These are phyloP conservation scores for Aurelia aurita complex sp. Pacific DNA, from an alignment of 30 jellyfish, hydroid and myxozoan genomes.

Conservation along the genomic window DNA sequence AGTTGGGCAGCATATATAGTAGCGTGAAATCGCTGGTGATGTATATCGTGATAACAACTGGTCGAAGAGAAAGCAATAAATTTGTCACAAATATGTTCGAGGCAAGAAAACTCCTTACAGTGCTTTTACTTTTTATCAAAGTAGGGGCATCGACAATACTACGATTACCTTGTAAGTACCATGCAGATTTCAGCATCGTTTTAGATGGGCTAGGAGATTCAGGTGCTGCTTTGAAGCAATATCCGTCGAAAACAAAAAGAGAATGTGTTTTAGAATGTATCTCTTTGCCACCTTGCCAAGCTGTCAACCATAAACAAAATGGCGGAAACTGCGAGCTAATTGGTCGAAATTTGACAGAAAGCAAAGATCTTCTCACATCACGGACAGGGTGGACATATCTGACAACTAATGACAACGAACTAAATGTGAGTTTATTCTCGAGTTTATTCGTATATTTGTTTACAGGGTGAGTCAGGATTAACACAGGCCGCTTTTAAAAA, in stretches of 20 bases:
- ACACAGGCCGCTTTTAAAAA: no score
- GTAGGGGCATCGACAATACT: not conserved
- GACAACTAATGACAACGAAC: slow-evolving; percentile 25
- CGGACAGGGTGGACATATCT: slow-evolving; percentile 31
- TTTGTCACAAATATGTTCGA: no score
- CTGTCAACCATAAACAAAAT: slow-evolving; percentile 18
- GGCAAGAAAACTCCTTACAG: no score
- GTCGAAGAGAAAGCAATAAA: no score
- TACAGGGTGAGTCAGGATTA: no score
- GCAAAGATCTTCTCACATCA: not conserved
- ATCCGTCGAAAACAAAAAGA: not conserved
- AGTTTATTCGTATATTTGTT: not conserved
- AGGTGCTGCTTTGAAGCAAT: slow-evolving; percentile 14
- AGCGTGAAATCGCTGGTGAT: no score
- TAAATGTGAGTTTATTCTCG: slow-evolving; percentile 3
- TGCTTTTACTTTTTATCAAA: no score
- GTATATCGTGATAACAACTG: no score
- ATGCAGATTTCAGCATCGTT: slow-evolving; percentile 28
- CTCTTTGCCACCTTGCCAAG: slow-evolving; percentile 5
- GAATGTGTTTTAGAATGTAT: slow-evolving; percentile 24
- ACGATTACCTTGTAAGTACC: not conserved
- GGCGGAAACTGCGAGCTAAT: slow-evolving; percentile 41
- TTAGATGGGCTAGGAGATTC: not conserved
- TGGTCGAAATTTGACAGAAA: slow-evolving; percentile 18
- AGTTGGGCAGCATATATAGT: no score